Percentiles rank a stretch among this genome's conserved stretches.
Conservation (phyloP, 2,113 vertebrate genomes). For the Ageneiosus marmoratus region DNA sequence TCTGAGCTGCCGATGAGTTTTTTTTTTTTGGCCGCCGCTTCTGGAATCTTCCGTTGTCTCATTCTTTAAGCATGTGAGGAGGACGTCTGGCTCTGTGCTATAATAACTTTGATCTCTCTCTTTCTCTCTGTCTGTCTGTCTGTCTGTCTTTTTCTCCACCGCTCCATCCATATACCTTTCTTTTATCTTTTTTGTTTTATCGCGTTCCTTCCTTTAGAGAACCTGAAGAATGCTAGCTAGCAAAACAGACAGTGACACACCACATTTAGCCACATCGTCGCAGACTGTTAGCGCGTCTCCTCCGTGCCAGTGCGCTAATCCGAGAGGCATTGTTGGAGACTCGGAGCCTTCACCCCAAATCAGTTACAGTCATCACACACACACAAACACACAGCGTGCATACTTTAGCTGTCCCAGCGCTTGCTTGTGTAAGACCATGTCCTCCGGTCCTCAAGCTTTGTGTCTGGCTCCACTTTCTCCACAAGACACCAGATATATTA, state of each 20-base stretch:
- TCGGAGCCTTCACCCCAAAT: slow-evolving; percentile 48
- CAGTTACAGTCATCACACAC: slow-evolving; percentile 50
- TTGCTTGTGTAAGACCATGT: not conserved
- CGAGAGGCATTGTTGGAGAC: slow-evolving; percentile 47
- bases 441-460: slow-evolving; percentile 13
- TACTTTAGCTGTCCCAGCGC: not conserved
- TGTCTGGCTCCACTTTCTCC: not conserved
- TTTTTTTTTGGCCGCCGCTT: slow-evolving; percentile 36
- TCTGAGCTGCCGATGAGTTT: not conserved
- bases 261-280: slow-evolving; percentile 31
- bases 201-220: too few relatives aligned
- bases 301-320: slow-evolving; percentile 32
- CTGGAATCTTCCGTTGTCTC: slow-evolving; percentile 70
- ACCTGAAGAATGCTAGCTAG: not conserved
- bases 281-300: slow-evolving; percentile 41
- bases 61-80: slow-evolving; percentile 56
- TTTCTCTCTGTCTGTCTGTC: not conserved
- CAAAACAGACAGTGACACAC: slow-evolving; percentile 28
- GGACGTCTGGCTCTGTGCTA: slow-evolving; percentile 58
- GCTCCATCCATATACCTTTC: not conserved
- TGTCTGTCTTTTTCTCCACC: not conserved
- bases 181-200: not conserved
- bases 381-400: slow-evolving; percentile 33
- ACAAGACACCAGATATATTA: not conserved
- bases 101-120: slow-evolving; percentile 52